phyloP scores from a whole-genome alignment of 2,113 vertebrate genomes.

The Sturnira hondurensis region DNA sequence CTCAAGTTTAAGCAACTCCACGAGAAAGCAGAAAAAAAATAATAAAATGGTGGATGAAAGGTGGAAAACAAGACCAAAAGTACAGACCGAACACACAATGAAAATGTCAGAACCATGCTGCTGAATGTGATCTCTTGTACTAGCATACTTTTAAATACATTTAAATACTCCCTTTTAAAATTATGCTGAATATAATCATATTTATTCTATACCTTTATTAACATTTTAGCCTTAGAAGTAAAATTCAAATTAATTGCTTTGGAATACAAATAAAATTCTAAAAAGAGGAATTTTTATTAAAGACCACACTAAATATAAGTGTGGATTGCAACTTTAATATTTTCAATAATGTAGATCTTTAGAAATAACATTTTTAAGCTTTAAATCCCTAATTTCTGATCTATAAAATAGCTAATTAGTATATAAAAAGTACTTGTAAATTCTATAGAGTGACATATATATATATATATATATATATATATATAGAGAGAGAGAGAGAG shows the following conservation, averaged over 20 bases:
- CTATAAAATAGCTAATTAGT: background rate
- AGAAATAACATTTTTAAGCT: constrained; percentile 31
- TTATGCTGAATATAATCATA: background rate
- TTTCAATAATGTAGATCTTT: constrained; percentile 11
- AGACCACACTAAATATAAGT: constrained; percentile 9
- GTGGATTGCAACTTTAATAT: background rate
- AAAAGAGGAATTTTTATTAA: constrained; percentile 28
- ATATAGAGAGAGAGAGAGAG: too few species aligned
- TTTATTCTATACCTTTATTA: background rate
- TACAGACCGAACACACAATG: constrained; percentile 48
- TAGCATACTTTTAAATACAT: background rate
- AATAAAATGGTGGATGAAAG: constrained; percentile 80
- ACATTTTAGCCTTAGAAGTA: constrained; percentile 15
- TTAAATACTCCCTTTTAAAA: constrained; percentile 1
- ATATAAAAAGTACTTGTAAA: constrained; percentile 39
- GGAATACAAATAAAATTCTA: constrained; percentile 30
- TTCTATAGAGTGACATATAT: constrained; percentile 25
- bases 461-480: background rate
- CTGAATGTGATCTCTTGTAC: constrained; percentile 6
- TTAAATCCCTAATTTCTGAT: constrained; percentile 34
- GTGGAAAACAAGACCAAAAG: constrained; percentile 74
- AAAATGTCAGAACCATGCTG: constrained; percentile 38
- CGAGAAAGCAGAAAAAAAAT: constrained; percentile 82
- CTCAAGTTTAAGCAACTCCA: constrained; percentile 88
- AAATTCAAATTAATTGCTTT: constrained; percentile 24